Percentiles rank a stretch among this genome's conserved stretches.
phyloP scores from a whole-genome alignment of 2,797 vertebrate genomes.

The Cirrhinus molitorella region DNA sequence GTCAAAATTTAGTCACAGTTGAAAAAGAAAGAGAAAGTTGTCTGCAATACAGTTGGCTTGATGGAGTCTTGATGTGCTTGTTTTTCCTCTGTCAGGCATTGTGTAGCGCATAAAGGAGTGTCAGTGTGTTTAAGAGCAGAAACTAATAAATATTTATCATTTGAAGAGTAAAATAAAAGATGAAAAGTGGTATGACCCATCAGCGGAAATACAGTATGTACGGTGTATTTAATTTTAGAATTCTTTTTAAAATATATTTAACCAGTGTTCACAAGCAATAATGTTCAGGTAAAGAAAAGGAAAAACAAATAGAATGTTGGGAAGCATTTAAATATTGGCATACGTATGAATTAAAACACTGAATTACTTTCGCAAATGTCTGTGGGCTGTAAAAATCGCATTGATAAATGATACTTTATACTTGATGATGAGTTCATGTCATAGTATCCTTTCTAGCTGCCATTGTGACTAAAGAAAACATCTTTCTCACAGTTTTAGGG shows the following conservation, averaged over 20 bases:
- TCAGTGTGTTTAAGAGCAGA: slow-evolving; percentile 2
- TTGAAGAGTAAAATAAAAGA: slow-evolving; percentile 18
- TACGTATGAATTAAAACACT: background rate
- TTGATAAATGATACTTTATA: slow-evolving; percentile 53
- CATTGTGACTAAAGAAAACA: slow-evolving; percentile 59
- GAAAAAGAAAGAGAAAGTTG: background rate
- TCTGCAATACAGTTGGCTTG: background rate
- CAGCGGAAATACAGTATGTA: slow-evolving; percentile 24
- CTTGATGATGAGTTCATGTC: slow-evolving; percentile 57
- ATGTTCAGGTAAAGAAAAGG: background rate
- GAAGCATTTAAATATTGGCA: background rate
- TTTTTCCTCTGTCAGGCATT: slow-evolving; percentile 11
- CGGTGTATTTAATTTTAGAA: background rate
- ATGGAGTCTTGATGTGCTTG: slow-evolving; percentile 7
- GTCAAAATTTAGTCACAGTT: background rate
- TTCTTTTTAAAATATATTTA: slow-evolving; percentile 7
- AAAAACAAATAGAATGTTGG: background rate
- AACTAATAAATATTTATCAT: slow-evolving; percentile 4
- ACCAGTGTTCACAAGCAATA: slow-evolving; percentile 23
- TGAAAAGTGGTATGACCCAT: slow-evolving; percentile 40
- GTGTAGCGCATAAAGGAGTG: background rate
- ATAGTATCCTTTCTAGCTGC: slow-evolving; percentile 60
- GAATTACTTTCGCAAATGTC: background rate
- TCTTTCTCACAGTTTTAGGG: slow-evolving; percentile 54
- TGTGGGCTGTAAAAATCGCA: slow-evolving; percentile 72